A percentile compares a stretch with the other conserved stretches of the same genome.
Conservation (phyloP, 2,888 invertebrate genomes). For the Diarsia mendica region DNA sequence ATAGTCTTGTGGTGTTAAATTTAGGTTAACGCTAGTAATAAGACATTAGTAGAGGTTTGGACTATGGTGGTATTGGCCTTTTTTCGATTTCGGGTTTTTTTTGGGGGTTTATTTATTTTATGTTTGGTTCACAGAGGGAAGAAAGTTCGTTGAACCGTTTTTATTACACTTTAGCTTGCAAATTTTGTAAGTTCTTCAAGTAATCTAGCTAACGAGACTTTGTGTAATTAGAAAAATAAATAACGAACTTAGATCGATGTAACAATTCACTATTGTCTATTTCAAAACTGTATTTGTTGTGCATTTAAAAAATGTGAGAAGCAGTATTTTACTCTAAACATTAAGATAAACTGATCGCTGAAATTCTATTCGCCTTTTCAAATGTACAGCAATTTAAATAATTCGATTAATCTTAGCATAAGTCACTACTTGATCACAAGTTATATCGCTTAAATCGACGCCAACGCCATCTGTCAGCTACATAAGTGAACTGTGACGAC, state of each 20-base stretch:
- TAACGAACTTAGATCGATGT: background rate
- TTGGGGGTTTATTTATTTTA: background rate
- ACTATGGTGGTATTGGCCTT: background rate
- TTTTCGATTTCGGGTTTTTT: background rate
- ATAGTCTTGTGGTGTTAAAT: constrained; percentile 20
- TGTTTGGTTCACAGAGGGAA: background rate
- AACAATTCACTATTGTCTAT: background rate
- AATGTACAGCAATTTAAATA: background rate
- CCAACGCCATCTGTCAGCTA: constrained; percentile 47
- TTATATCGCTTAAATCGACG: constrained; percentile 15
- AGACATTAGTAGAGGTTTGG: constrained; percentile 12
- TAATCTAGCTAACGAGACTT: no score
- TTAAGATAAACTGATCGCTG: no score
- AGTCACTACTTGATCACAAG: background rate
- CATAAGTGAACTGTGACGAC: constrained; percentile 41
- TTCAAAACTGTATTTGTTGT: background rate
- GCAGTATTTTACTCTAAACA: no score
- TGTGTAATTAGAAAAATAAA: background rate
- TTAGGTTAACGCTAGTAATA: constrained; percentile 22
- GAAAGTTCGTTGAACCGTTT: background rate
- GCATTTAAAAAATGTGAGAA: no score
- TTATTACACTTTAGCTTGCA: background rate
- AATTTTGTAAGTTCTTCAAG: no score
- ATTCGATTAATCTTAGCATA: constrained; percentile 21
- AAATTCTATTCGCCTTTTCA: background rate